A percentile compares a stretch with the other conserved stretches of the same genome.
Evolutionary conservation across 2,113 vertebrate genomes (phyloP).

Genomic region (Xenopus laevis): DNA sequence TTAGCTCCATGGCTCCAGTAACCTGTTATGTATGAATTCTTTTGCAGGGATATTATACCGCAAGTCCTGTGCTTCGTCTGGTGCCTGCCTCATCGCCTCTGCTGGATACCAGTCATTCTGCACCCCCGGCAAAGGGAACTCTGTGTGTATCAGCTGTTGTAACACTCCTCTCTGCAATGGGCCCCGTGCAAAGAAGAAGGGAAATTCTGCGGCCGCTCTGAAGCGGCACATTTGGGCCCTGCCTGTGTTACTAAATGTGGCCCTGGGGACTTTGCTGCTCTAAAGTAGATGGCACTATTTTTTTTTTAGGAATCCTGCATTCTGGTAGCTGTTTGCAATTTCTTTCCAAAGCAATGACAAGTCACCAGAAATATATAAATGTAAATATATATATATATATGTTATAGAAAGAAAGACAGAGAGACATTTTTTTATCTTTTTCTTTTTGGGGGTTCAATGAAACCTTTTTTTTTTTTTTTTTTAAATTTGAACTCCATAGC

Average conservation of each 20-base stretch:
- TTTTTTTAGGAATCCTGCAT: background rate
- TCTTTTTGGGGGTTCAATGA: conserved; percentile 7
- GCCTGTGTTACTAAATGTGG: conserved; percentile 49
- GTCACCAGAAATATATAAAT: conserved; percentile 11
- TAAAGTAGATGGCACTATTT: conserved; percentile 51
- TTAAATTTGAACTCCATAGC: conserved; percentile 18
- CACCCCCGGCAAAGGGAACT: conserved; percentile 88
- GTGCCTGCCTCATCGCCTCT: conserved; percentile 91
- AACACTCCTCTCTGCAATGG: conserved; percentile 95
- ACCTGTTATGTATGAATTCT: conserved; percentile 28
- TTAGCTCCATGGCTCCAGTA: background rate
- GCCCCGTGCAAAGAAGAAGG: conserved; percentile 78
- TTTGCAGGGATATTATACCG: conserved; percentile 88
- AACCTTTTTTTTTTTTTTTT: too few species aligned
- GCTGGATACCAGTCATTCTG: conserved; percentile 98
- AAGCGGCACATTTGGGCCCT: conserved; percentile 38
- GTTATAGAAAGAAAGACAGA: background rate
- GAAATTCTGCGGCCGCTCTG: conserved; percentile 48
- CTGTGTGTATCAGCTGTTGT: conserved; percentile 96
- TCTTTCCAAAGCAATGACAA: conserved; percentile 20
- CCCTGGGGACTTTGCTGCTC: conserved; percentile 49
- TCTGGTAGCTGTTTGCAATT: conserved; percentile 3
- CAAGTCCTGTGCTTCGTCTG: conserved; percentile 91
- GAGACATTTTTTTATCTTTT: conserved; percentile 18
- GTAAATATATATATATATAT: too few species aligned